Conservation (phyloP, 92 coral and sea anemone genomes). For the Isaurus tuberculatus region DNA sequence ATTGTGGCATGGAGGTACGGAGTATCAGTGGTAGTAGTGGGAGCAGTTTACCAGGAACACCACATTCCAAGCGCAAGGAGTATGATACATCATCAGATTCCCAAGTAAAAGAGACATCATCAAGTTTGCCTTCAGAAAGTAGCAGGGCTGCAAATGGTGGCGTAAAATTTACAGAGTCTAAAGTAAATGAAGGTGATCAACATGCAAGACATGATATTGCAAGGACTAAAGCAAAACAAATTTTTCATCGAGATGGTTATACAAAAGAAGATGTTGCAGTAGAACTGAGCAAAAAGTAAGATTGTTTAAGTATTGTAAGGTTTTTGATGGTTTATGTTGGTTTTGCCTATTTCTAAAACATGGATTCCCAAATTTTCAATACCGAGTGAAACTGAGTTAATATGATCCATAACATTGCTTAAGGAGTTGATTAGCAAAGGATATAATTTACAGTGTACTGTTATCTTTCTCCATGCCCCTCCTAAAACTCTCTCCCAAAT, state of each 20-base stretch:
- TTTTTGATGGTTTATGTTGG: not conserved
- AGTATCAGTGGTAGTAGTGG: slow-evolving; percentile 61
- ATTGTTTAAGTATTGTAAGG: not conserved
- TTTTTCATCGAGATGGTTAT: slow-evolving; percentile 83
- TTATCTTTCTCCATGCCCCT: no score
- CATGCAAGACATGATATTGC: slow-evolving; percentile 57
- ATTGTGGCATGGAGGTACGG: slow-evolving; percentile 44
- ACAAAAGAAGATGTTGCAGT: slow-evolving; percentile 87
- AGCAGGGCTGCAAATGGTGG: slow-evolving; percentile 44
- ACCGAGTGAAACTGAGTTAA: no score
- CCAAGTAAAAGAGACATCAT: slow-evolving; percentile 11
- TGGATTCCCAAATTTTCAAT: no score
- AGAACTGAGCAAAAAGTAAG: slow-evolving; percentile 95
- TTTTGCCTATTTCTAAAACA: no score
- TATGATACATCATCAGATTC: slow-evolving; percentile 46
- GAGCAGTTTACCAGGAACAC: slow-evolving; percentile 75
- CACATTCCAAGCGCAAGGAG: slow-evolving; percentile 58
- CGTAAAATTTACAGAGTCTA: slow-evolving; percentile 27
- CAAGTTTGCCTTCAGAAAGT: slow-evolving; percentile 33
- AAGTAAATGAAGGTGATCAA: slow-evolving; percentile 20
- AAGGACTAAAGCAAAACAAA: slow-evolving; percentile 69
- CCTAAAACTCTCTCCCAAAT: no score
- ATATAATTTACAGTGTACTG: no score
- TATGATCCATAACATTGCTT: no score
- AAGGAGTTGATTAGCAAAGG: no score